Base-by-base conservation (phyloP, 1,140 invertebrate species). In the Fragariocoptes setiger region DNA sequence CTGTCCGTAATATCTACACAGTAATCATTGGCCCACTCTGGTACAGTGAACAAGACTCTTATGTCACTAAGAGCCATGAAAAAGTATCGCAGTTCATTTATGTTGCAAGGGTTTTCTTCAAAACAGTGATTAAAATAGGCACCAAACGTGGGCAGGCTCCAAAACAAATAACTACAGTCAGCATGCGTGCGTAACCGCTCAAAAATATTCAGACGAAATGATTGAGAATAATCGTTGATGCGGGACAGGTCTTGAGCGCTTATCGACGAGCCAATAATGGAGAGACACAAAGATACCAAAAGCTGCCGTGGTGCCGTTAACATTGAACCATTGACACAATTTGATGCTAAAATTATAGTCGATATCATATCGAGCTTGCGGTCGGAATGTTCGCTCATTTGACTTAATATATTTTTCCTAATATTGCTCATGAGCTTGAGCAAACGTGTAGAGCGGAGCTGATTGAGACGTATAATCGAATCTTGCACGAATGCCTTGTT, bases 301-400 rank as follows among this genome's bases (percentile, higher is more conserved):
- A 37, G 39, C 18, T 19, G 37, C 21, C 46, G 22, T 21, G 41
- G 18, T 1, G 15, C 15, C 3, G 43, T 42, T 3, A 47, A 39
- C 13, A 46, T 45, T 25, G 72, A 67, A 17, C 73, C 74, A 57
- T 67, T 65, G 20, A 78, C 52, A 39, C 67, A 62, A 53, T 67
- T 64, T 57, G 77, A 75, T 38, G 68, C 69, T 18, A 76, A 58
- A 36, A 70, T 66, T 44, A 77, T 57, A 35, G 71, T 67, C 14
- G 73, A 74, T 15, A 77, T 54, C 38, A 74, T 60, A 57, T 72
- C 70, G 13, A 70, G 51, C 48, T 64, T 59, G 48, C 64, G 58
- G 49, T 69, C 62, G 50, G 63, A 67, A 48, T 67, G 69, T n/a
- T 58, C 60, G 51, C 65, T 68, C 12, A 42, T 37, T 46, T 68